Base-by-base conservation (phyloP, 2,797 vertebrate genomes). In the Muscicapa comitata region DNA sequence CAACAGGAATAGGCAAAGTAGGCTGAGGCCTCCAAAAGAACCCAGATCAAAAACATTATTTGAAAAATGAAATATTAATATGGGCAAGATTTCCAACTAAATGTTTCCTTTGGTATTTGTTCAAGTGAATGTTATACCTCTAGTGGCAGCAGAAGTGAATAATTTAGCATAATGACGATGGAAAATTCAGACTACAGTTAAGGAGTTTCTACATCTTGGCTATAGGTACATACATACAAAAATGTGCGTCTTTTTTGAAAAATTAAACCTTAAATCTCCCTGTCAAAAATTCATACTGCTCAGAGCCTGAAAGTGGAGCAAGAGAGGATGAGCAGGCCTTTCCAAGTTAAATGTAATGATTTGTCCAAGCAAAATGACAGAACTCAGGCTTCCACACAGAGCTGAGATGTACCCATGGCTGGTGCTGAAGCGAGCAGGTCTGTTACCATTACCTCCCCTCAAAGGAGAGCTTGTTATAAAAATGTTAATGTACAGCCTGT, bases 11-110 rank as follows among this genome's bases (percentile, higher is more conserved):
- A 91, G 47, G 66, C 78, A 88, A 91, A 83, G 87, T 62, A 88
- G 87, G 66, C 79, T 90, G 75, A 92, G 81, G 91, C 66, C 91
- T 94, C 81, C 24, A 91, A 91, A 92, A 93, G 86, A 74, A 8
- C 37, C 13, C n/a, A 83, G 86, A 93, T 95, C 72, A 89, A 95
- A 96, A 94, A 74, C 78, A 78, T 62, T 77, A 92, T 93, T 91
- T 93, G 72, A 96, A 94, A 95, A 92, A 95, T 96, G 66, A 93
- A 96, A 96, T 93, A 97, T 93, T 95, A 94, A 94, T 94, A 88
- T 31, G 37, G 61, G 65, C 89, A 95, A 77, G 76, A 74, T 76
- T 95, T 94, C 89, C 94, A 90, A 88, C 73, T 25, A 85, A 90
- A 88, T 83, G 87, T 96, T 94, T 96, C 93, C 85, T 96, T 90